Evolutionary conservation across 92 coral and sea anemone species (phyloP), one percentile per base, ranked within the genome.

Genomic region (Virgularia gustaviana): DNA sequence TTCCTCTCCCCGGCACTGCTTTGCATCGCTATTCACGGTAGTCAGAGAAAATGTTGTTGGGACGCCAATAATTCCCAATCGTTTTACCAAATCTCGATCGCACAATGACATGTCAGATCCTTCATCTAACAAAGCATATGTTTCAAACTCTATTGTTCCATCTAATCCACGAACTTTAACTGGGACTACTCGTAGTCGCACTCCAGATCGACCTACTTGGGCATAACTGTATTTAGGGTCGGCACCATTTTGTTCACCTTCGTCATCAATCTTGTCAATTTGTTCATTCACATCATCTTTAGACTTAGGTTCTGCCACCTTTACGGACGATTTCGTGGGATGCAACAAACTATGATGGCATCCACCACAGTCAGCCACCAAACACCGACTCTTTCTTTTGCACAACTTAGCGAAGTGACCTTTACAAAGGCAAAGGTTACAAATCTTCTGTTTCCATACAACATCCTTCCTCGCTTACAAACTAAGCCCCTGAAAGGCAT

Each of bases 31-130:
- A 22, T 52, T 47, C 9, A 70, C 27, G 1, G 76, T 70, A 3
- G 76, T 70, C 42, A 70, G 43, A n/a, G 76, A 56, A 31, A 70
- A 70, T 16, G 41, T 67, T 19, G 75, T 67, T 43, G 64, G 75
- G 4, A 16, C 45, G 9, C 75, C 75, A 35, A 11, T 24, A 0
- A 63, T 63, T 37, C 71, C 71, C 49, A 63, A 37, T 27, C 42
- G 71, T 37, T 63, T 63, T 18, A 32, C 27, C 20, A 33, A 6
- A 13, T 34, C 22, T 10, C 44, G 19, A 12, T 41, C 44, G 22
- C 38, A n/a, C 8, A 63, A 3, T 7, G 41, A 1, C 19, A 37
- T 32, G 27, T 63, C 49, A 12, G 49, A 63, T 12, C 56, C 56
- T 16, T 12, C 23, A 49, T 63, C 71, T 2, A 63, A 27, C 22